A percentile compares a stretch with the other conserved stretches of the same genome.
phyloP scores from a whole-genome alignment of 2,113 vertebrate species.

The Cacatua alba region DNA sequence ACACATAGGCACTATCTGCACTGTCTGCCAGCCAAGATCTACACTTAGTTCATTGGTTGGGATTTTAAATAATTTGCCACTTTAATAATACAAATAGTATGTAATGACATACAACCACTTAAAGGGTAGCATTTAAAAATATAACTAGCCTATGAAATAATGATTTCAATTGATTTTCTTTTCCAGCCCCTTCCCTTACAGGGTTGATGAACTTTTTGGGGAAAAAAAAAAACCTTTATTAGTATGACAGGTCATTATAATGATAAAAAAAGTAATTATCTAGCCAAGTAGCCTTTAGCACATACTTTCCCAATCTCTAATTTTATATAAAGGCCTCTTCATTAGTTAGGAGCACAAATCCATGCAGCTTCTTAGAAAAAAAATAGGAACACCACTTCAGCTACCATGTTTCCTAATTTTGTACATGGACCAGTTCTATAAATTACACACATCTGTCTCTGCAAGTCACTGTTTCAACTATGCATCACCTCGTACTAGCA shows the following conservation, averaged over 20 bases:
- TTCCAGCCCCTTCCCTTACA: neutral
- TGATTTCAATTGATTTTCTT: conserved; percentile 37
- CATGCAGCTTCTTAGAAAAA: conserved; percentile 1
- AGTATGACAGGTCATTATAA: conserved; percentile 19
- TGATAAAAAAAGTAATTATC: conserved; percentile 51
- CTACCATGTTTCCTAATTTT: conserved; percentile 37
- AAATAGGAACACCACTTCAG: neutral
- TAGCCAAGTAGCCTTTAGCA: neutral
- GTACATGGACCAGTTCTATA: neutral
- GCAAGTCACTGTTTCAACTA: neutral
- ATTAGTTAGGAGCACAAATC: conserved; percentile 9
- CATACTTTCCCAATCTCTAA: neutral
- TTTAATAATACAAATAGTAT: neutral
- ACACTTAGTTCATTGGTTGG: neutral
- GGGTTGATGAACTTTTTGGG: conserved; percentile 11
- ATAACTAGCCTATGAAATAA: conserved; percentile 1
- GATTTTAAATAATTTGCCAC: conserved; percentile 18
- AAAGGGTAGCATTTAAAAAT: conserved; percentile 9
- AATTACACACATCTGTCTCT: conserved; percentile 38
- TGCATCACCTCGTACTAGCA: neutral
- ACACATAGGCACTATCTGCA: neutral
- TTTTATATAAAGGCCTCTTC: conserved; percentile 24
- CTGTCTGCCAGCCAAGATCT: neutral
- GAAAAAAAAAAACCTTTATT: neutral
- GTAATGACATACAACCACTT: conserved; percentile 37